Conservation (phyloP, 2,113 vertebrate species). For the Cyanoderma ruficeps region DNA sequence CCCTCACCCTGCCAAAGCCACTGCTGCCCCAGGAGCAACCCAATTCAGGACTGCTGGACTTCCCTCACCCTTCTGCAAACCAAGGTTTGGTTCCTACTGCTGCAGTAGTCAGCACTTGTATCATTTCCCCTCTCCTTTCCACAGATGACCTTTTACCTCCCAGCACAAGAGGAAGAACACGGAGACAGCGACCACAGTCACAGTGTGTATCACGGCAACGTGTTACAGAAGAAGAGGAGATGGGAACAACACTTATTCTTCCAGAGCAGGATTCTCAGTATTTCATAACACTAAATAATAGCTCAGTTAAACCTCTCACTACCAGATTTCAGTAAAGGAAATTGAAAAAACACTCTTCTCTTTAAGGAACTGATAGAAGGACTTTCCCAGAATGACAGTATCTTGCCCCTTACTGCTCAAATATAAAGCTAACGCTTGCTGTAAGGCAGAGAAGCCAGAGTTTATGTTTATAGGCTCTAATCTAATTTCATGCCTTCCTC, state of each 20-base stretch:
- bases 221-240: not conserved
- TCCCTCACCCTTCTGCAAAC: not conserved
- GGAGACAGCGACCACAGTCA: accelerated
- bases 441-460: not conserved
- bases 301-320: not conserved
- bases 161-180: not conserved
- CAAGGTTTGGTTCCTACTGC: not conserved
- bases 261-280: not conserved
- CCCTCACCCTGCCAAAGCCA: not conserved
- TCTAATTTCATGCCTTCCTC: constrained; percentile 45
- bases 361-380: not conserved
- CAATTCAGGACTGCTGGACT: not conserved
- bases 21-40: not conserved
- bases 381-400: not conserved
- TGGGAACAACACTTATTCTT: accelerated
- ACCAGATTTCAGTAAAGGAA: not conserved
- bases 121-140: not conserved
- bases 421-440: not conserved
- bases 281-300: not conserved
- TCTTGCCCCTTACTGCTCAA: not conserved
- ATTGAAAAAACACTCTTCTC: not conserved
- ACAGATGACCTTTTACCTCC: not conserved
- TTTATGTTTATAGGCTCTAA: constrained; percentile 23
- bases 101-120: not conserved
- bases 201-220: accelerated